Evolutionary conservation across 2,888 invertebrate genomes (phyloP).

Genomic region (Epsilonema sp.): DNA sequence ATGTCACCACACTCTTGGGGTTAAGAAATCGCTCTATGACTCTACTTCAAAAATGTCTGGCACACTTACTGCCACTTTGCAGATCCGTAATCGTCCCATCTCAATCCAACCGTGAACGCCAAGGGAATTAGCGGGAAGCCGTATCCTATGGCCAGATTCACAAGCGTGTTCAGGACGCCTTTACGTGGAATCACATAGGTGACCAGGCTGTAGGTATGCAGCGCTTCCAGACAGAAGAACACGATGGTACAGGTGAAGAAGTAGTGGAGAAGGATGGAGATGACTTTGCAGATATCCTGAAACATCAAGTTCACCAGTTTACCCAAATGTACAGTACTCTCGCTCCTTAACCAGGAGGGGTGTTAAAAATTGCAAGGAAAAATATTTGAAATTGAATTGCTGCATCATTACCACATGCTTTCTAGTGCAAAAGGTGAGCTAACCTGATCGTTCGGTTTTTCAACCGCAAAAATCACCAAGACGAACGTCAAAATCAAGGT

Average conservation of each 20-base stretch:
- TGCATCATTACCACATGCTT: no score
- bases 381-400: no score
- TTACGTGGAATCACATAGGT: slow-evolving; percentile 3
- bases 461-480: no score
- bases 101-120: not conserved
- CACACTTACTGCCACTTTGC: slow-evolving; percentile 3
- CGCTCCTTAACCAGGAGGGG: no score
- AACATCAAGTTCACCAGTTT: not conserved
- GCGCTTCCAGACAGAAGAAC: slow-evolving; percentile 5
- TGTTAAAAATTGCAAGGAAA: no score
- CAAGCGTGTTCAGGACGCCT: not conserved
- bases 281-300: not conserved
- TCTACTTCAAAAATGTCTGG: no score
- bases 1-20: not conserved
- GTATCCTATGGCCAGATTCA: slow-evolving; percentile 3
- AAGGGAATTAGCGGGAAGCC: not conserved
- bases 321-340: no score
- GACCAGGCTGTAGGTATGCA: slow-evolving; percentile 5
- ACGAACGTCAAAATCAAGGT: no score
- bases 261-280: not conserved
- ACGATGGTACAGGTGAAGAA: slow-evolving; percentile 1
- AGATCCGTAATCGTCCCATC: not conserved
- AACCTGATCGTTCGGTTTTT: no score
- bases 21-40: no score
- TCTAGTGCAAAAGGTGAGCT: no score